Evolutionary conservation across 2,888 invertebrate genomes (phyloP), one percentile per base, ranked within the genome.

Genomic region (Paralinhomoeus sp.): DNA sequence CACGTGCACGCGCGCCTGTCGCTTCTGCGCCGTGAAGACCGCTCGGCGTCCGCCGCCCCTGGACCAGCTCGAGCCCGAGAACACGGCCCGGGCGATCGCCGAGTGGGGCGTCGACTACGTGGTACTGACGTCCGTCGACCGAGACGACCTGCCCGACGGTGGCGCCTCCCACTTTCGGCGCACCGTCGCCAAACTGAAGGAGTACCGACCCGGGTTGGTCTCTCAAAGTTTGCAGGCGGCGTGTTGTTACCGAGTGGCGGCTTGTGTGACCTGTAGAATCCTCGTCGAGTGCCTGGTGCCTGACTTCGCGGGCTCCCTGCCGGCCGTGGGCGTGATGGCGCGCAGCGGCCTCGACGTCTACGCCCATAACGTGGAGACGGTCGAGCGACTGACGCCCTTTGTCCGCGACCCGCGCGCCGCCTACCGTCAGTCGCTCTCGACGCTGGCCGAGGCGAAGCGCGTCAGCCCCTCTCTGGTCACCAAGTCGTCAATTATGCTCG

Each of bases 331-430:
- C 9, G 9, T 37, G 27, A 2, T 57, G 20, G 53, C 49, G 3
- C 15, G 37, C 2, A 76, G 80, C 46, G 84, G 84, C 0, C 69
- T 93, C 1, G 91, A 97, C 66, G 97, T 99, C 33, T 93, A 80
- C 64, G 93, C 93, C 1, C 97, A 97, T 64, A 97, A 99, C 64
- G 78, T 99, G 34, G 97, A 99, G 70, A 97, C 97, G 0, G 89
- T 91, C 0, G 7, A 24, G 24, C 48, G 59, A 3, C 45, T 60
- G 24, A 61, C 61, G 2, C 58, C 58, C 3, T 53, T 50, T 49
- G 91, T 97, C 1, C 71, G 97, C 47, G 97, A 97, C 63, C 77
- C 80, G 24, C 72, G 93, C 47, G 97, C 97, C 15, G 77, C 77
- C 67, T 97, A 80, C 51, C 48, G 64, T n/a, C 97, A 97, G 66